Evolutionary conservation across 2,888 invertebrate species (phyloP), one percentile per base, ranked within the genome.

Genomic region (Unio pictorum): DNA sequence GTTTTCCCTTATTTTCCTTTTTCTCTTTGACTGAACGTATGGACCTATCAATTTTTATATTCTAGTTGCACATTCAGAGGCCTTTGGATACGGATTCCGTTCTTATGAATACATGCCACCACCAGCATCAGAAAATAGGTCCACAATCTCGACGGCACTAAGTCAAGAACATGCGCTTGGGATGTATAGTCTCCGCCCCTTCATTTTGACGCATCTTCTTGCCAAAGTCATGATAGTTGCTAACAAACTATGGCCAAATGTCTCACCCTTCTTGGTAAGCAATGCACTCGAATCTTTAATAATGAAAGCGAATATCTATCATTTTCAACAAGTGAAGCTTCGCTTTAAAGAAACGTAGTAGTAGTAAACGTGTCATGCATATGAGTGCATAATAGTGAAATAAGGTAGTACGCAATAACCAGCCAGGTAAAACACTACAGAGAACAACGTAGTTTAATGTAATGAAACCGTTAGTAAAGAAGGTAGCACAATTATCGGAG

Each of bases 21-120:
- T 15, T 23, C 18, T 23, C 28, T 20, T 61, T 28, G 30, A 18
- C 26, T 20, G 61, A n/a, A 17, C 4, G 26, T 17, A 15, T 20
- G 61, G 8, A 28, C 3, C 26, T 5, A 26, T 30, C 30, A 4
- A n/a, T 23, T 63, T 57, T 57, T 18, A n/a, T 59, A 18, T 76
- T 78, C 54, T 80, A 87, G 87, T 87, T 56, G 87, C 85, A 23
- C 84, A 84, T 71, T 76, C 84, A 3, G 84, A 85, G 64, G 75
- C 79, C 1, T 84, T 81, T 67, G 86, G 87, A 1, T 88, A 82
- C 73, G 88, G 88, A 2, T 86, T 88, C 68, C 81, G 86, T 1
- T 76, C 87, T 8, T 86, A 85, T 70, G 88, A 88, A 65, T 86
- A 83, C 74, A 74, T 85, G 60, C 76, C 83, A 15, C 79, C 81